Conservation (phyloP, 2,113 vertebrate genomes). For the Sinocyclocheilus maitianheensis region DNA sequence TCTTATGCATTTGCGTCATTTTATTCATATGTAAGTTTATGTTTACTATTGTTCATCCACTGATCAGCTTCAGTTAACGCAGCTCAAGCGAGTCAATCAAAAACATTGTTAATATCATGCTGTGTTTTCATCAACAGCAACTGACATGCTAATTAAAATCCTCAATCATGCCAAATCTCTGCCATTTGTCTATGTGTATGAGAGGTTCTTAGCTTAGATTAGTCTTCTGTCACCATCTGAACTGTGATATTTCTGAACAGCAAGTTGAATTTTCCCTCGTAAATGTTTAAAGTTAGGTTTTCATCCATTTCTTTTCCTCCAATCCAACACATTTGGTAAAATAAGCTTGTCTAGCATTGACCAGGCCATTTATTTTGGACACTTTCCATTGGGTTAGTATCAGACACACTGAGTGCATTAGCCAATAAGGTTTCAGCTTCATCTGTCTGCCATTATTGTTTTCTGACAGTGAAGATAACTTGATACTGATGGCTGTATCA, state of each 20-base stretch:
- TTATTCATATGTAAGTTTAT: background rate
- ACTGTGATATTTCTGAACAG: conserved; percentile 49
- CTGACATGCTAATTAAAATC: background rate
- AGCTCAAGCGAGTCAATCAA: background rate
- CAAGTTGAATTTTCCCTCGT: conserved; percentile 9
- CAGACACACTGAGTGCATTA: conserved; percentile 29
- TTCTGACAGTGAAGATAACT: conserved; percentile 10
- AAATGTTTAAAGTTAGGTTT: conserved; percentile 49
- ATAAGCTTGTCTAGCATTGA: conserved; percentile 41
- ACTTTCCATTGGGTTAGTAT: conserved; percentile 39
- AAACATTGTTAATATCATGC: background rate
- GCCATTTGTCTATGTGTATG: background rate
- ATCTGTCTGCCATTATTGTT: conserved; percentile 43
- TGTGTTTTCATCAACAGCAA: background rate
- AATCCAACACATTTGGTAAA: conserved; percentile 20
- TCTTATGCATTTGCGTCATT: background rate
- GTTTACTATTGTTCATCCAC: background rate
- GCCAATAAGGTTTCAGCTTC: conserved; percentile 47
- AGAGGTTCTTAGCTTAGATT: conserved; percentile 57
- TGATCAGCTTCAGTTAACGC: background rate
- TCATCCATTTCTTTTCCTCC: conserved; percentile 38
- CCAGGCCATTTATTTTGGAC: conserved; percentile 54
- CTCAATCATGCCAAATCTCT: conserved; percentile 58
- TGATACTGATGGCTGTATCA: conserved; percentile 4
- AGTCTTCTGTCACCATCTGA: conserved; percentile 68